Evolutionary conservation across 2,797 vertebrate genomes (phyloP).

Genomic region (Sphenopsis melanotis): DNA sequence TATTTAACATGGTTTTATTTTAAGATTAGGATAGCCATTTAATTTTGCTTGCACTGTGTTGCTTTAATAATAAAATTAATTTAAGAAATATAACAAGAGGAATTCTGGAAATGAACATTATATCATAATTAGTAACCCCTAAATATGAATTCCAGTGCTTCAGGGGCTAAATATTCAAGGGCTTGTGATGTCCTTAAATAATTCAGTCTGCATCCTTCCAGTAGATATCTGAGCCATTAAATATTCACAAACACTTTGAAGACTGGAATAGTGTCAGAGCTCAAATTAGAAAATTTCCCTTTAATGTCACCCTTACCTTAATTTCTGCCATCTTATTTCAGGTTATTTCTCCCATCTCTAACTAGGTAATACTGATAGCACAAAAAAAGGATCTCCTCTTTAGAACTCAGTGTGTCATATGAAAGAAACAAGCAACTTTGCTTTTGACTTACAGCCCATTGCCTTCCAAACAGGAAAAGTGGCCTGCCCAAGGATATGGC

Average conservation of each 20-base stretch:
- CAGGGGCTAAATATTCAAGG: background rate
- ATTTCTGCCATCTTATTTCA: slow-evolving; percentile 19
- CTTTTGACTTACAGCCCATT: background rate
- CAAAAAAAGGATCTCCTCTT: background rate
- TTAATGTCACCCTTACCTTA: background rate
- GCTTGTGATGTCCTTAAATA: slow-evolving; percentile 48
- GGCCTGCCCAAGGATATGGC: background rate
- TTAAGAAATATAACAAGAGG: background rate
- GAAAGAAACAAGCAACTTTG: background rate
- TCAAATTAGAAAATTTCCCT: slow-evolving; percentile 49
- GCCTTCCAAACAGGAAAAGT: background rate
- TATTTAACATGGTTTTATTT: background rate
- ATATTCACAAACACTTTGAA: slow-evolving; percentile 58
- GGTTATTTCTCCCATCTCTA: slow-evolving; percentile 17
- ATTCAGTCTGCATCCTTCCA: slow-evolving; percentile 21
- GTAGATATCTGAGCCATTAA: slow-evolving; percentile 40
- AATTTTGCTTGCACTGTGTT: background rate
- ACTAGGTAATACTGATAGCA: slow-evolving; percentile 4
- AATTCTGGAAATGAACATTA: background rate
- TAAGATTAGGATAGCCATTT: background rate
- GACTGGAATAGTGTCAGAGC: slow-evolving; percentile 29
- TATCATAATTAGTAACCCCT: background rate
- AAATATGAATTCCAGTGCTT: background rate
- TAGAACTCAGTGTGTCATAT: background rate
- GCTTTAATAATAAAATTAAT: background rate